phyloP scores from a whole-genome alignment of 2,113 vertebrate species.

The Prietella phreatophila region DNA sequence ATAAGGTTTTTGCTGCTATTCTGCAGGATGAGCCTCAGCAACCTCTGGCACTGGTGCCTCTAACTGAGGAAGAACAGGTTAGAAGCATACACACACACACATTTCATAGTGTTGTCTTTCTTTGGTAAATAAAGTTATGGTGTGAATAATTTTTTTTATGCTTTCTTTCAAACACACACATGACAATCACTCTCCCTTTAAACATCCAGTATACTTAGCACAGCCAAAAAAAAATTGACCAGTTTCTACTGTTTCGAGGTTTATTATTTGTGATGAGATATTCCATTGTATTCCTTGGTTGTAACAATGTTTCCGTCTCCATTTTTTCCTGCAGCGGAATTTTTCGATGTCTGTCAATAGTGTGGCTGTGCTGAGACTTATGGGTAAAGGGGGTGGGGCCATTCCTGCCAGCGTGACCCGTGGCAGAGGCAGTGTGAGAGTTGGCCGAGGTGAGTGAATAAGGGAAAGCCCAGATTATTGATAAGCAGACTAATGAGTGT shows the following conservation, averaged over 20 bases:
- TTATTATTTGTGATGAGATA: background rate
- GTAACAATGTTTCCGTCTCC: background rate
- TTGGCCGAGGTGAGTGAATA: constrained; percentile 78
- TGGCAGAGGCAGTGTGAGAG: constrained; percentile 80
- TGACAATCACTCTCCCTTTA: background rate
- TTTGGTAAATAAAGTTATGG: too few species aligned
- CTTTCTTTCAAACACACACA: too few species aligned
- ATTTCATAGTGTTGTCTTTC: constrained; percentile 1
- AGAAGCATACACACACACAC: constrained; percentile 11
- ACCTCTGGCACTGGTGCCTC: constrained; percentile 84
- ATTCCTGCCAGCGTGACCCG: constrained; percentile 75
- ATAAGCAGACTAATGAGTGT: background rate
- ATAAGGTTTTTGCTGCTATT: constrained; percentile 88
- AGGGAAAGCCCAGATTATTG: background rate
- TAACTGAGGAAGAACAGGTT: constrained; percentile 92
- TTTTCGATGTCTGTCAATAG: constrained; percentile 96
- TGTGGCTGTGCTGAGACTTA: constrained; percentile 88
- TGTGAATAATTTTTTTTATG: too few species aligned
- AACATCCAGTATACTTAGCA: background rate
- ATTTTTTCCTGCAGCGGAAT: constrained; percentile 77
- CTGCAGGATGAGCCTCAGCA: constrained; percentile 88
- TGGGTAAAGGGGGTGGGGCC: constrained; percentile 83
- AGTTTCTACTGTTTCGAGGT: background rate
- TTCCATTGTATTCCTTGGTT: background rate
- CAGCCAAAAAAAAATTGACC: background rate